Evolutionary conservation across 2,888 invertebrate genomes (phyloP), one percentile per base, ranked within the genome.

Genomic region (Flexamia atlantica): DNA sequence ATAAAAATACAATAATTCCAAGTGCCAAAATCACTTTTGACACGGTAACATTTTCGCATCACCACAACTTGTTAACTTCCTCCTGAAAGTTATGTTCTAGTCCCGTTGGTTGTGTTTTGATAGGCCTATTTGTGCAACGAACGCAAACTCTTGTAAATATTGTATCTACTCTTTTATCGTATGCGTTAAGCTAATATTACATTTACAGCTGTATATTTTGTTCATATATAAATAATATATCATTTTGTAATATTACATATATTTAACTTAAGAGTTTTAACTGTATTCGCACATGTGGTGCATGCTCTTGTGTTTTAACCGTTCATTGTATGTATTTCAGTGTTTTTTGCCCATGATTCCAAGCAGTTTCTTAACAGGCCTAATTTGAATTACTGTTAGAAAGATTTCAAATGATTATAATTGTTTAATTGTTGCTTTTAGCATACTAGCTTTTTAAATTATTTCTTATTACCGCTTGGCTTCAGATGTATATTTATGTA

Each of bases 311-410:
- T 64, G 64, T 64, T 64, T 64, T n/a, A n/a, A n/a, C n/a, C n/a
- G n/a, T n/a, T n/a, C n/a, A 23, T 20, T 40, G 72, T 72, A 30
- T 30, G 68, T 68, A 36, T 40, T 72, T 30, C 64, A 64, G 64
- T 64, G 64, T 64, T 64, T 64, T 0, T 28, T 64, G 53, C 53
- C 53, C 9, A 79, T 7, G 14, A 36, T 36, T 57, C 36, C 79
- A 79, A 79, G 79, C 79, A 79, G 79, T 79, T 79, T 79, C 79
- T 79, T 57, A 50, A 79, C 32, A 57, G 79, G 79, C 79, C 79
- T 79, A 79, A 79, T 79, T 79, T 79, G 79, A 36, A 79, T 79
- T 57, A 46, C 25, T 64, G 64, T 28, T 64, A 64, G 64, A 64
- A 64, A 20, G 64, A 30, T 64, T 64, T 28, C 9, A 64, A 25